Base-by-base conservation (phyloP, 2,888 invertebrate species). In the Chromoteleia sp. region DNA sequence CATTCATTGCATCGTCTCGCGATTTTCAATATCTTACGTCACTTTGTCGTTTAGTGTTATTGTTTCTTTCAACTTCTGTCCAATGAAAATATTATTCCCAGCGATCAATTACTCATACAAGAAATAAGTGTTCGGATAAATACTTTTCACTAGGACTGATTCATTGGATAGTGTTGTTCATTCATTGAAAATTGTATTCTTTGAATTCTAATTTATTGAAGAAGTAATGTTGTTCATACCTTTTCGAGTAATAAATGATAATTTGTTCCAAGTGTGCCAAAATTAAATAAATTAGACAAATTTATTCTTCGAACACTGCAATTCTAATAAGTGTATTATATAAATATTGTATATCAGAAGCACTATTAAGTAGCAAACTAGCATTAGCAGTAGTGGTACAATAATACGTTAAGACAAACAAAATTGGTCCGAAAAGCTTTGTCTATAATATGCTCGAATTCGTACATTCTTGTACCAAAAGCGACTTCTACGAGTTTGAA, bases 291-390 rank as follows among this genome's bases (percentile, higher is more conserved):
- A 21, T n/a, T 25, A 10, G 10, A 2, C 17, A 8, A 19, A 45
- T 8, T 17, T 45, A 19, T 2, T 14, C 2, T 41, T 14, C 12
- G 4, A 17, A 8, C 12, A 39, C n/a, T 39, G 3, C 10, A n/a
- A 39, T 2, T 39, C 39, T 39, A 39, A 39, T 39, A 39, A 12
- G 39, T 39, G 39, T 39, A 14, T 39, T 12, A 39, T 14, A 39
- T 39, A 33, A 41, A 41, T 21, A 10, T 21, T 2, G 25, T 29
- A 21, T 41, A 63, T 73, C 43, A 48, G 68, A 76, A 82, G 82
- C 78, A 80, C 74, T 70, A 83, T 71, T 65, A 74, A 83, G 1
- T 73, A 80, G 61, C 74, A 8, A 65, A 74, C 68, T 63, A 78
- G 76, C 73, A 81, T 50, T 58, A 36, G 39, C 50, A 68, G 21